Conservation (phyloP, 2,888 invertebrate species). For the Caenorhabditis sp. region DNA sequence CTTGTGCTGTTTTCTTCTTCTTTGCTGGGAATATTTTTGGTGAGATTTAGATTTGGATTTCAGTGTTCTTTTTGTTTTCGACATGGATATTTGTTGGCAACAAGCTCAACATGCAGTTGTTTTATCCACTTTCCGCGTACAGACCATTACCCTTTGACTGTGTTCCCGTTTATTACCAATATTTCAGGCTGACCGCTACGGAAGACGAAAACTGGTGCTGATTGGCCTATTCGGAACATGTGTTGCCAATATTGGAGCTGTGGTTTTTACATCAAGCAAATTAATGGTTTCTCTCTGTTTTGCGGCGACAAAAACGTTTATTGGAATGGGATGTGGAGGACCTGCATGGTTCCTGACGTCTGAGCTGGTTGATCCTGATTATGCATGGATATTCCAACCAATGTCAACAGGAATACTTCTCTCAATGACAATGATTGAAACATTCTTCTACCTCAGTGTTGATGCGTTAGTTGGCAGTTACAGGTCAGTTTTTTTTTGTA, state of each 20-base stretch:
- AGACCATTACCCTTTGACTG: no score
- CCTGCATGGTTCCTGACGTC: conserved; percentile 83
- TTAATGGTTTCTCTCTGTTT: conserved; percentile 66
- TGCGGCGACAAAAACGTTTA: conserved; percentile 71
- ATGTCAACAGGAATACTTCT: conserved; percentile 77
- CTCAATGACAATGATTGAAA: conserved; percentile 74
- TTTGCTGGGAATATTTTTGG: conserved; percentile 50
- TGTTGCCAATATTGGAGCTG: conserved; percentile 74
- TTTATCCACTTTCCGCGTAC: no score
- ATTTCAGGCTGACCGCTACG: conserved; percentile 78
- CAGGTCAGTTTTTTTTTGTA: conserved; percentile 42
- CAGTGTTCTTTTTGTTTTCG: not conserved
- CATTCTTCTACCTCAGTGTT: conserved; percentile 76
- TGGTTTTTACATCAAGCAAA: conserved; percentile 68
- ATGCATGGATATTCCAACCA: conserved; percentile 75
- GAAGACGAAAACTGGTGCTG: conserved; percentile 76
- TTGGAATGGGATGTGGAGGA: conserved; percentile 81
- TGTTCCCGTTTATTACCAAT: not conserved
- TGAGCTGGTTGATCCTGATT: conserved; percentile 75
- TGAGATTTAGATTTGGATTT: not conserved
- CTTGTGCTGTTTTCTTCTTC: conserved; percentile 54
- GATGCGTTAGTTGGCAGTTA: conserved; percentile 70
- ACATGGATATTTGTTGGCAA: no score
- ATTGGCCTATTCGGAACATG: conserved; percentile 78
- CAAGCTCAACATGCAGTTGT: no score